Evolutionary conservation across 2,888 invertebrate genomes (phyloP).

Genomic region (Spilarctia lutea): DNA sequence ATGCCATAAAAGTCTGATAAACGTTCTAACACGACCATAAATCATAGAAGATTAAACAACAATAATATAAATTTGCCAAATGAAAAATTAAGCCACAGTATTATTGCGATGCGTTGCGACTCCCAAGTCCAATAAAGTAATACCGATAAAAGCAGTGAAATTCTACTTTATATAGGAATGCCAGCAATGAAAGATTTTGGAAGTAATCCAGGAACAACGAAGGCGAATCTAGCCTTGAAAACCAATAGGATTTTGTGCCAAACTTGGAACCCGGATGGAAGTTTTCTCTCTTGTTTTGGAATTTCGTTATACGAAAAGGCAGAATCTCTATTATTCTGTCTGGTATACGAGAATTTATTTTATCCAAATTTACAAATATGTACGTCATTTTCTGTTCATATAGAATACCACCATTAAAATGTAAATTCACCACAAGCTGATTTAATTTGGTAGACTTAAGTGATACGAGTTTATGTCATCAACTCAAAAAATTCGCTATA

Average conservation of each 20-base stretch:
- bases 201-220: conserved; percentile 62
- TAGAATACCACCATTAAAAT: too few relatives aligned
- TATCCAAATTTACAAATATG: too few relatives aligned
- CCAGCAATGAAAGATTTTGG: conserved; percentile 64
- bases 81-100: conserved; percentile 47
- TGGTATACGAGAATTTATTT: background rate
- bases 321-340: conserved; percentile 15
- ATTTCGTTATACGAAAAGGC: conserved; percentile 17
- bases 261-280: conserved; percentile 25
- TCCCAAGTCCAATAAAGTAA: conserved; percentile 9
- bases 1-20: conserved; percentile 32
- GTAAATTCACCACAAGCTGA: too few relatives aligned
- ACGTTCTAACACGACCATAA: conserved; percentile 36
- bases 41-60: conserved; percentile 49
- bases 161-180: conserved; percentile 31
- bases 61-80: conserved; percentile 35
- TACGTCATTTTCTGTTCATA: too few relatives aligned
- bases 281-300: conserved; percentile 23
- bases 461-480: too few relatives aligned
- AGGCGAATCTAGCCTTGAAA: conserved; percentile 65
- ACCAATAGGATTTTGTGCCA: conserved; percentile 46
- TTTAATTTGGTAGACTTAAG: too few relatives aligned
- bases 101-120: conserved; percentile 63
- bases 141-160: conserved; percentile 25
- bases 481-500: too few relatives aligned